Evolutionary conservation across 2,888 invertebrate species (phyloP), one percentile per base, ranked within the genome.

Genomic region (Tipula confusa): DNA sequence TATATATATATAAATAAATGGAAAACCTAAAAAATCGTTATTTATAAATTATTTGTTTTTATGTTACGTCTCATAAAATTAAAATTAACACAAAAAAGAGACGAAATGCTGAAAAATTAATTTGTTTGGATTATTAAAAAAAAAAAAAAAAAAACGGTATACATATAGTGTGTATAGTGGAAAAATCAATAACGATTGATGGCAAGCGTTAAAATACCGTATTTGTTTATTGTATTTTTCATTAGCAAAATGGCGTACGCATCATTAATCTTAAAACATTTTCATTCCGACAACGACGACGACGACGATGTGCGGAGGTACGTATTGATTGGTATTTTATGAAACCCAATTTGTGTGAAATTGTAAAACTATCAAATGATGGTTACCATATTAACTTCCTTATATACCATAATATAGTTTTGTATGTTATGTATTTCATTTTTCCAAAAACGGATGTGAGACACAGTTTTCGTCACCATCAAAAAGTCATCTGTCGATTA

Each of bases 21-120:
- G n/a, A 33, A 33, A 33, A 33, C 3, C 33, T 5, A 64, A 64
- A 38, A 24, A 5, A 24, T 24, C 64, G 24, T 64, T 64, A 24
- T 64, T 64, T 64, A 24, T 24, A 24, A 24, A 24, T 64, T 64
- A 64, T 64, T 64, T 64, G 15, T 64, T 64, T 18, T 64, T 24
- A 33, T 64, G 64, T 64, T 9, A 64, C 64, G 64, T 64, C 64
- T 64, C 64, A 64, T 64, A 64, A 64, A 64, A 64, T 64, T 64
- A 64, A 64, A 64, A 64, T 64, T 64, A 64, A 24, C 18, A 24
- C 64, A 18, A 64, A 64, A 38, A 64, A 64, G 1, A 43, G 15
- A 43, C 15, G 18, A 43, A 43, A 43, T 43, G 18, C 24, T 24
- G 64, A 24, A 9, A 7, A 64, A 64, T 64, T 64, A 64, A 64